phyloP scores from a whole-genome alignment of 2,797 vertebrate species.

The Columba guinea region DNA sequence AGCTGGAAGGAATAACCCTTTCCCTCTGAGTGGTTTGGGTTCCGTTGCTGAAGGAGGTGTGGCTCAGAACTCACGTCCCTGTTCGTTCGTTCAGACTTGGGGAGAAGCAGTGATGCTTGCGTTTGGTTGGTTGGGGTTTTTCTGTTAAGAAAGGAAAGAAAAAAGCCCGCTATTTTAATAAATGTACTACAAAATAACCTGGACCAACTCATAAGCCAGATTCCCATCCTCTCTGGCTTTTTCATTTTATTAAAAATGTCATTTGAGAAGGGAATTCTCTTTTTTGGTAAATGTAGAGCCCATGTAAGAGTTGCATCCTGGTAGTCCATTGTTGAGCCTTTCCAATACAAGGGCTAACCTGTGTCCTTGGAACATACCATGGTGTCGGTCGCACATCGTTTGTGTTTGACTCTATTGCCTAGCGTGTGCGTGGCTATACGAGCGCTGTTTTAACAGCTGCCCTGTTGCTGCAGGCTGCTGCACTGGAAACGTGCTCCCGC shows the following conservation, averaged over 20 bases:
- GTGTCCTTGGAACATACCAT: background rate
- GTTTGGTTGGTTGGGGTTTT: background rate
- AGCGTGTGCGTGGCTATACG: fast-evolving
- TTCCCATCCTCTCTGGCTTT: background rate
- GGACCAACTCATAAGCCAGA: background rate
- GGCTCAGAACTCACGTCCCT: background rate
- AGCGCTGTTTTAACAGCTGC: background rate
- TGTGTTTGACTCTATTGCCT: background rate
- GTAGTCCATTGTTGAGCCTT: background rate
- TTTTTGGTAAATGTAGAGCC: background rate
- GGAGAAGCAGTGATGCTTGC: background rate
- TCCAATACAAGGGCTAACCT: background rate
- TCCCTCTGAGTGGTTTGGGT: background rate
- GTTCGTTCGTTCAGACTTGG: background rate
- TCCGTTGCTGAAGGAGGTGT: background rate
- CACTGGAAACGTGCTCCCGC: background rate
- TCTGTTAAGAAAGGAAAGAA: background rate
- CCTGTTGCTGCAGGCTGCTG: background rate
- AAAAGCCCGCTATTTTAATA: background rate
- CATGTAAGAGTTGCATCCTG: background rate
- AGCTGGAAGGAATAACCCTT: background rate
- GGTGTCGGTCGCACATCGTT: background rate
- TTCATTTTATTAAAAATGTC: background rate
- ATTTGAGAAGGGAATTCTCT: background rate
- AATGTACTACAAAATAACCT: background rate